Evolutionary conservation across 2,113 vertebrate genomes (phyloP).

Genomic region (Cyanoliseus patagonus): DNA sequence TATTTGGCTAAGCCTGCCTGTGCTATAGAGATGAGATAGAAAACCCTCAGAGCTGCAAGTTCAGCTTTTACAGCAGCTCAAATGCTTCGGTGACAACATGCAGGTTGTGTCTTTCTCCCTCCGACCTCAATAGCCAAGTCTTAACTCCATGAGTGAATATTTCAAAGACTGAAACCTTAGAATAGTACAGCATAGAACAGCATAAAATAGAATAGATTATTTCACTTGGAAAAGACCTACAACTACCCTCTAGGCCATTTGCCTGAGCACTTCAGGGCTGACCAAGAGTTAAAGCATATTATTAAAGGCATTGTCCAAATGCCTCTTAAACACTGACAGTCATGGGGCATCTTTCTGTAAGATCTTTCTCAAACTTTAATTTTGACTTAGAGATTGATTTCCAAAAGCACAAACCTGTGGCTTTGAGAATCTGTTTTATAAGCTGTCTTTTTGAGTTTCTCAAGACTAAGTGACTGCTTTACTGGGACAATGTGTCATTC

Average conservation of each 20-base stretch:
- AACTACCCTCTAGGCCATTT: background rate
- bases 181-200: too few species aligned
- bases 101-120: background rate
- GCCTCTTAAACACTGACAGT: background rate
- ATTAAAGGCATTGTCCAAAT: fast-evolving
- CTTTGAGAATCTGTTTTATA: constrained; percentile 7
- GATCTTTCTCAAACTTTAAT: background rate
- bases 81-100: fast-evolving
- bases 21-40: background rate
- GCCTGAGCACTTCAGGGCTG: background rate
- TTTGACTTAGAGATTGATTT: background rate
- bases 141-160: background rate
- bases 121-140: fast-evolving
- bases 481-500: constrained; percentile 39
- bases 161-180: background rate
- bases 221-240: background rate
- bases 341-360: background rate
- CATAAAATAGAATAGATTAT: background rate
- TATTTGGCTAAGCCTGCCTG: background rate
- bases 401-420: constrained; percentile 15
- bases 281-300: background rate
- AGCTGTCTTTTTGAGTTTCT: constrained; percentile 29
- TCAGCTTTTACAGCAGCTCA: background rate
- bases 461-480: constrained; percentile 50
- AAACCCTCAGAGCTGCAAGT: background rate